These are phyloP conservation scores for Neodiprion virginianus DNA, from an alignment of 1,140 invertebrate genomes.

Conservation along the genomic window DNA sequence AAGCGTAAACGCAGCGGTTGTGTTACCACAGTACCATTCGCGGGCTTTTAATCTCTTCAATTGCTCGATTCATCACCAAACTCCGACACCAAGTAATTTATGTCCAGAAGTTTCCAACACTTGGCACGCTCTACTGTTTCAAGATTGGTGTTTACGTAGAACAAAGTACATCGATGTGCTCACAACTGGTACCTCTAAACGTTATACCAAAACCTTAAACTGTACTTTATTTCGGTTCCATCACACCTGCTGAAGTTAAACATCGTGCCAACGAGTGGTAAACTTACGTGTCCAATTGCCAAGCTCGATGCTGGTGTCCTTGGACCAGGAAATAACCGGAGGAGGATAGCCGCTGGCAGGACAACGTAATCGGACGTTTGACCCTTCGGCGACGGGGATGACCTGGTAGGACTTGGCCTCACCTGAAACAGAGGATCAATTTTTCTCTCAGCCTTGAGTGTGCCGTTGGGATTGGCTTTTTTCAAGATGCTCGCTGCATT, in stretches of 20 bases:
- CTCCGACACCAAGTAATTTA: too few relatives aligned
- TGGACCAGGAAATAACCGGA: conserved; percentile 79
- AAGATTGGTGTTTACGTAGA: too few relatives aligned
- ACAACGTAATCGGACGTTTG: conserved; percentile 77
- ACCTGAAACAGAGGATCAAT: conserved; percentile 29
- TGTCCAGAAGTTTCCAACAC: too few relatives aligned
- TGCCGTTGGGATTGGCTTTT: too few relatives aligned
- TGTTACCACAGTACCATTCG: too few relatives aligned
- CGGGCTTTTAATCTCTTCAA: too few relatives aligned
- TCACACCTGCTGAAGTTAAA: background rate
- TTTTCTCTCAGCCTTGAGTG: background rate
- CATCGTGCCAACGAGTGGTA: background rate
- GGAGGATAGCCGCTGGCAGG: conserved; percentile 76
- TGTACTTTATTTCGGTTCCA: background rate
- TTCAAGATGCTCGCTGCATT: background rate
- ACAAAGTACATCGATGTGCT: too few relatives aligned
- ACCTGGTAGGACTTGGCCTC: conserved; percentile 49
- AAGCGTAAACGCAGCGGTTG: too few relatives aligned
- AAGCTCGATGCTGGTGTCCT: conserved; percentile 72
- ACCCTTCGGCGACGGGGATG: conserved; percentile 74
- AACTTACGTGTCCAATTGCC: conserved; percentile 67
- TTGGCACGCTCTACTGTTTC: too few relatives aligned
- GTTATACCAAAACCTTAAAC: background rate
- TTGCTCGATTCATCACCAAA: too few relatives aligned
- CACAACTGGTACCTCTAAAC: too few relatives aligned